Percentiles rank a stretch among this genome's conserved stretches.
phyloP scores from a whole-genome alignment of 2,113 vertebrate genomes.

The Actinemys pallida region DNA sequence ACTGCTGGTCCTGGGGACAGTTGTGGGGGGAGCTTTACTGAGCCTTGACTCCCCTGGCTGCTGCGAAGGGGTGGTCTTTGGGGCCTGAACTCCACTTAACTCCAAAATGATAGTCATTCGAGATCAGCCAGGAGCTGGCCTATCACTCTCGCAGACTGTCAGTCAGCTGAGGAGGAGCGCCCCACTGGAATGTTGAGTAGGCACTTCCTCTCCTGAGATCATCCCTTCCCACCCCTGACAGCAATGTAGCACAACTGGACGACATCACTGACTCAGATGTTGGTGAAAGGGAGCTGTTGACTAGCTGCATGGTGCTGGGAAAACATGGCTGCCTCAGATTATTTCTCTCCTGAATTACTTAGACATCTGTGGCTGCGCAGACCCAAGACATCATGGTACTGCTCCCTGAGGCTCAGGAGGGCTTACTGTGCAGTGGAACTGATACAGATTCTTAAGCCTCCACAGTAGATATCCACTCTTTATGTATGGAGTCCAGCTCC shows the following conservation, averaged over 20 bases:
- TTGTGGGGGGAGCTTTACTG: background rate
- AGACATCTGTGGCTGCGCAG: background rate
- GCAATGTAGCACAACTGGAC: background rate
- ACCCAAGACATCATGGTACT: background rate
- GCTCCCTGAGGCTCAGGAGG: background rate
- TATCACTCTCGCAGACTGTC: background rate
- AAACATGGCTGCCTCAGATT: background rate
- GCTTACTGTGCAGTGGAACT: background rate
- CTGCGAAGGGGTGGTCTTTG: background rate
- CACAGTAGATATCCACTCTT: background rate
- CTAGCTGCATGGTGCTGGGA: background rate
- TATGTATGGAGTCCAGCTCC: background rate
- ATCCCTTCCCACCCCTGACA: background rate
- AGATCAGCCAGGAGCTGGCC: no score
- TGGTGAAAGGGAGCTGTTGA: background rate
- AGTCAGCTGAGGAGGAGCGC: background rate
- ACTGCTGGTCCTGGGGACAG: background rate
- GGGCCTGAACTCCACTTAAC: background rate
- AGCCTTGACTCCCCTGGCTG: background rate
- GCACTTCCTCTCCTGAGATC: background rate
- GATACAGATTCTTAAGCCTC: background rate
- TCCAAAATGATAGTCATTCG: no score
- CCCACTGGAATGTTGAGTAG: background rate
- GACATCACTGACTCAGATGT: background rate
- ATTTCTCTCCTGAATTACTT: background rate